phyloP scores from a whole-genome alignment of 1,140 invertebrate genomes.

The Magallana angulata region DNA sequence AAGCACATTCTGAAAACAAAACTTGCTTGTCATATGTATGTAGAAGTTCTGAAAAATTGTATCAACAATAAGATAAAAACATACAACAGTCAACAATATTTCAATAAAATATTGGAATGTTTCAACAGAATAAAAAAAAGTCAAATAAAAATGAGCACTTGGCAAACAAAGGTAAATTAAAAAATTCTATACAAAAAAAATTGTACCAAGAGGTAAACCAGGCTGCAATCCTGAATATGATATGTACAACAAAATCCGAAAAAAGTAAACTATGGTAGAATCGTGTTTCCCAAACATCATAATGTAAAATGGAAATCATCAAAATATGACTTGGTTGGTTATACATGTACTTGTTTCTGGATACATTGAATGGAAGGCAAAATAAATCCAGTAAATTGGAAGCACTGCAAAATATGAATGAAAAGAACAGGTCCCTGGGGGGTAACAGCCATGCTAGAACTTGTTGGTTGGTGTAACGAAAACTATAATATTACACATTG shows the following conservation, averaged over 20 bases:
- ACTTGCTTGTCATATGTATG: background rate
- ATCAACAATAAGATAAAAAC: slow-evolving; percentile 24
- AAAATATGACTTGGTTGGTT: slow-evolving; percentile 4
- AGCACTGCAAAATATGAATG: slow-evolving; percentile 32
- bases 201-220: slow-evolving; percentile 17
- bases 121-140: slow-evolving; percentile 23
- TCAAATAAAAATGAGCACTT: slow-evolving; percentile 34
- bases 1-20: slow-evolving; percentile 12
- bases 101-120: slow-evolving; percentile 37
- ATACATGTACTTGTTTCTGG: background rate
- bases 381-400: background rate
- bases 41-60: slow-evolving; percentile 24
- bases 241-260: slow-evolving; percentile 8
- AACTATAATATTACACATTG: background rate
- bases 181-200: slow-evolving; percentile 8
- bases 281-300: background rate
- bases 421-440: background rate
- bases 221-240: slow-evolving; percentile 10
- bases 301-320: slow-evolving; percentile 2
- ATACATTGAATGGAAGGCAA: slow-evolving; percentile 21
- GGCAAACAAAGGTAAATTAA: slow-evolving; percentile 10
- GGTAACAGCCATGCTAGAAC: background rate
- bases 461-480: background rate
- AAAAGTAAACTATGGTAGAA: background rate
- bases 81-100: slow-evolving; percentile 27